Evolutionary conservation across 2,888 invertebrate species (phyloP), one percentile per base, ranked within the genome.

Genomic region (Aspidapion aeneum): DNA sequence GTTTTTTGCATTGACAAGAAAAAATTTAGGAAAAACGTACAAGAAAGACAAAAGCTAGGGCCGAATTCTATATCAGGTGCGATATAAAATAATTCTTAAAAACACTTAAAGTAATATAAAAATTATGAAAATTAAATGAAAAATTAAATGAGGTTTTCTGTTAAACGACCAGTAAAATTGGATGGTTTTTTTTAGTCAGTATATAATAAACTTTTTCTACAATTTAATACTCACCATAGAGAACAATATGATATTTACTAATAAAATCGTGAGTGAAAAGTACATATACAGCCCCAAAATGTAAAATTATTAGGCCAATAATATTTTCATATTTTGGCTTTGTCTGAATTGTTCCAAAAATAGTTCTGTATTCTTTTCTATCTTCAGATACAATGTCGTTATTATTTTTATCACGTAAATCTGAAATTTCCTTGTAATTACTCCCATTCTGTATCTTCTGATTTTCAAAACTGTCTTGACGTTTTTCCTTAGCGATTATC

Each of bases 191-290:
- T n/a, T n/a, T n/a, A n/a, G n/a, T n/a, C n/a, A n/a, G n/a, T n/a
- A n/a, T n/a, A n/a, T n/a, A n/a, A n/a, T n/a, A n/a, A n/a, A n/a
- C n/a, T n/a, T n/a, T n/a, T n/a, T n/a, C n/a, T n/a, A n/a, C n/a
- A n/a, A n/a, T n/a, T n/a, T n/a, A n/a, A n/a, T n/a, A n/a, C 35
- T 73, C 69, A 74, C 74, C 63, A 62, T 71, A 74, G 51, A 68
- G 7, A 19, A 69, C 50, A 7, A 71, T 54, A 2, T 57, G 60
- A 21, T 52, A 60, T 16, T 66, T 59, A 12, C 57, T 18, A 1
- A 62, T 18, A 58, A 61, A 68, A 5, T 66, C 58, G 58, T 66
- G 65, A 1, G 68, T 69, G 16, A 68, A 5, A 9, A 70, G 18
- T 22, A 55, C 50, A 48, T 69, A 70, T 1, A 71, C 9, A 5